phyloP scores from a whole-genome alignment of 2,797 vertebrate species.

The Syngnathus rostellatus region DNA sequence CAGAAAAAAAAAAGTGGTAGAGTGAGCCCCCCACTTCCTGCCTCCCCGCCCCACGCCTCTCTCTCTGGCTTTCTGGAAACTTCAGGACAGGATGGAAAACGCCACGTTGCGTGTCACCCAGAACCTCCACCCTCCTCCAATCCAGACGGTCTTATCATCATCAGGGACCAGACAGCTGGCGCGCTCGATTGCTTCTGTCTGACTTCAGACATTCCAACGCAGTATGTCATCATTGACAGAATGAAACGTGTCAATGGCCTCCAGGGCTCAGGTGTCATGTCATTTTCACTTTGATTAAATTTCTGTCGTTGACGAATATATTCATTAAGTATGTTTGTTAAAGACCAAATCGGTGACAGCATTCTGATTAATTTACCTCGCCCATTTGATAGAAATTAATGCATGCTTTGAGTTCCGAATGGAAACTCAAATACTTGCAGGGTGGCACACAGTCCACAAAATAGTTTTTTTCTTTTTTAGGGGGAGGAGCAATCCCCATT shows the following conservation, averaged over 20 bases:
- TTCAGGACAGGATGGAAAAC: constrained; percentile 57
- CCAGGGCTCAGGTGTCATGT: background rate
- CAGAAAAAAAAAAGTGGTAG: background rate
- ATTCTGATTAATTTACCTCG: too few relatives aligned
- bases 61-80: background rate
- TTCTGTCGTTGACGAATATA: too few relatives aligned
- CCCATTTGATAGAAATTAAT: too few relatives aligned
- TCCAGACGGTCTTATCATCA: constrained; percentile 80
- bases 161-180: constrained; percentile 62
- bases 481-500: too few relatives aligned
- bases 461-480: too few relatives aligned
- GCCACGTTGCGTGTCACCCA: constrained; percentile 63
- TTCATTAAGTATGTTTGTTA: too few relatives aligned
- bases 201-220: constrained; percentile 3
- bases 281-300: background rate
- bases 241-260: background rate
- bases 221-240: constrained; percentile 14
- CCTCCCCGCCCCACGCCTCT: background rate
- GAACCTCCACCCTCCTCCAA: constrained; percentile 39
- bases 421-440: too few relatives aligned
- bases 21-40: background rate
- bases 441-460: too few relatives aligned
- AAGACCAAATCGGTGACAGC: too few relatives aligned
- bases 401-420: too few relatives aligned
- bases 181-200: constrained; percentile 26